These are phyloP conservation scores for Zygothrica quintamaculata DNA, from an alignment of 2,888 invertebrate species.

Conservation along the genomic window DNA sequence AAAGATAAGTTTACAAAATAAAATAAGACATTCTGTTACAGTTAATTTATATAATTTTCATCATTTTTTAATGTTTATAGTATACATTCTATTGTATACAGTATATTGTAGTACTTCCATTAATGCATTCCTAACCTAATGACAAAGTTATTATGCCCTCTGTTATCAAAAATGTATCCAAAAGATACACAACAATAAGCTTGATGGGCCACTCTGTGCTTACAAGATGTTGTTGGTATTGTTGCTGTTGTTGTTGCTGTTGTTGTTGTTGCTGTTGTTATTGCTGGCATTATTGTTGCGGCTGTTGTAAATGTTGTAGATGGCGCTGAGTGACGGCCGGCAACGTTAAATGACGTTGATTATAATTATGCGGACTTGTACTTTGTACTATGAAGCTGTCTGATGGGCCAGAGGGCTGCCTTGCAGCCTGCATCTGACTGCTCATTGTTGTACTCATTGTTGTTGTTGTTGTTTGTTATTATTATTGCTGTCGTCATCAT, in stretches of 20 bases:
- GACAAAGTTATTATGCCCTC: constrained; percentile 73
- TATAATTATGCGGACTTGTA: constrained; percentile 82
- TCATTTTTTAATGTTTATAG: constrained; percentile 14
- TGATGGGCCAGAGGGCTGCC: constrained; percentile 60
- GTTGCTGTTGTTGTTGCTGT: constrained; percentile 15
- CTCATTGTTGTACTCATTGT: constrained; percentile 31
- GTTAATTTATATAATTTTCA: constrained; percentile 15
- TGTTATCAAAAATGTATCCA: constrained; percentile 78
- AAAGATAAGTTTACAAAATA: constrained; percentile 3
- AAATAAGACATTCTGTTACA: constrained; percentile 25
- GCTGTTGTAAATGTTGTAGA: constrained; percentile 63
- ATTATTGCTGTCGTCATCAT: constrained; percentile 57
- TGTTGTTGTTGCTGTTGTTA: constrained; percentile 35
- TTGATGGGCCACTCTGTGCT: constrained; percentile 66
- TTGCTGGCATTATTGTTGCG: constrained; percentile 56
- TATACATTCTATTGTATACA: constrained; percentile 34
- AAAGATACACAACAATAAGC: constrained; percentile 77
- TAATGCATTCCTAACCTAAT: constrained; percentile 64
- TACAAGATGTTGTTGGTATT: constrained; percentile 62
- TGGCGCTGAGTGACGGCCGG: constrained; percentile 76
- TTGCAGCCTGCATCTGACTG: constrained; percentile 48
- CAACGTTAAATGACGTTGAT: constrained; percentile 81
- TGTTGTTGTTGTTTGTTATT: constrained; percentile 66
- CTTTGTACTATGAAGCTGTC: constrained; percentile 67
- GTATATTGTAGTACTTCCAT: constrained; percentile 51